Conservation (phyloP, 2,113 vertebrate species). For the Sinocyclocheilus maitianheensis region DNA sequence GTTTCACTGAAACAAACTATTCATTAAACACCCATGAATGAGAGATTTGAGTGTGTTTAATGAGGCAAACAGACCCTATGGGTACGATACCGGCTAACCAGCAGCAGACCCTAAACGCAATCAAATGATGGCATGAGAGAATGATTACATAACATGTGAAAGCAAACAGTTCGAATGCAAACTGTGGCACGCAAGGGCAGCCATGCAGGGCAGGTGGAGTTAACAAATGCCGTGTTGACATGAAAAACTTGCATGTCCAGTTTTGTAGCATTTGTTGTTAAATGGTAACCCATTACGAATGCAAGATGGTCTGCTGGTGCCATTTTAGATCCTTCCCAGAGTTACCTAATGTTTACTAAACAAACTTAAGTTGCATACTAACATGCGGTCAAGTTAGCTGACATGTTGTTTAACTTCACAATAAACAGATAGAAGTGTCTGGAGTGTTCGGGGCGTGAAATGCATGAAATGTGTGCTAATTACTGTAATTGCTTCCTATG, state of each 20-base stretch:
- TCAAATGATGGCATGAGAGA: neutral
- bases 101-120: neutral
- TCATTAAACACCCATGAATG: neutral
- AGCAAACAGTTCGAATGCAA: slow-evolving; percentile 26
- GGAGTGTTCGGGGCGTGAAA: neutral
- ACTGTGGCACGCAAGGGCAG: neutral
- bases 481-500: neutral
- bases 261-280: slow-evolving; percentile 4
- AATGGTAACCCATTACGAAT: neutral
- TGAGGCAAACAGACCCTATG: neutral
- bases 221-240: neutral
- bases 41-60: neutral
- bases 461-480: neutral
- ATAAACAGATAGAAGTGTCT: neutral
- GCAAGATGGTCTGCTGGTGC: neutral
- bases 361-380: neutral
- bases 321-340: neutral
- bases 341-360: slow-evolving; percentile 14
- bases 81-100: neutral
- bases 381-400: neutral
- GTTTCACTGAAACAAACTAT: neutral
- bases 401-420: neutral
- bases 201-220: neutral
- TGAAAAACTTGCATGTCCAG: slow-evolving; percentile 35
- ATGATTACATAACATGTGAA: slow-evolving; percentile 2